Evolutionary conservation across 2,888 invertebrate species (phyloP), one percentile per base, ranked within the genome.

Genomic region (Odiellus spinosus): DNA sequence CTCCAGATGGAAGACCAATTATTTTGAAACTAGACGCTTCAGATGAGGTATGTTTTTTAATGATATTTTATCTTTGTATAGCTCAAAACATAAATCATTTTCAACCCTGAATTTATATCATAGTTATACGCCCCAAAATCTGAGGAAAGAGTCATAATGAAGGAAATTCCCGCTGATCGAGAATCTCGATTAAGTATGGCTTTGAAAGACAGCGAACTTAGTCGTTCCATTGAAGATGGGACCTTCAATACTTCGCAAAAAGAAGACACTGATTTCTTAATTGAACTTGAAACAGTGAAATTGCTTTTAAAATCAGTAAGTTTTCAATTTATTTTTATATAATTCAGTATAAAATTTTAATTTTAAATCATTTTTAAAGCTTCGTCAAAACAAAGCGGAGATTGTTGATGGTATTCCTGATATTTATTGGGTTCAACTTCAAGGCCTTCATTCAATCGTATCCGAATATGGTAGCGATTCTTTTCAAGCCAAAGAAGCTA

Each of bases 391-490:
- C 15, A 50, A 50, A 36, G 46, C 52, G 19, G 44, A 44, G 8
- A 33, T 64, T 42, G 64, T 71, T 42, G 76, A 79, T 59, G 71
- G 73, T 47, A 64, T 72, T 42, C 70, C 77, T 42, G 78, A 56
- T 48, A 40, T 55, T 19, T 49, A 51, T 45, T 76, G 77, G 76
- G 71, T 82, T 56, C 73, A 76, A 50, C 68, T 78, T 54, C 66
- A 71, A 38, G 73, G 75, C 10, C 68, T 82, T 18, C 76, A 76
- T 58, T 69, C 75, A 10, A 63, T 82, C 17, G 69, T 74, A 14
- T 77, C 80, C 59, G 67, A 68, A 46, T 74, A 81, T 61, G 79
- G 79, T 4, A 71, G 73, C 42, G 74, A 76, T 60, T 78, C 81
- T 35, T 48, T 48, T 21, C 55, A 56, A 46, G 50, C 52, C 1